Conservation (phyloP, 1,140 invertebrate genomes). For the Liolophura sinensis region DNA sequence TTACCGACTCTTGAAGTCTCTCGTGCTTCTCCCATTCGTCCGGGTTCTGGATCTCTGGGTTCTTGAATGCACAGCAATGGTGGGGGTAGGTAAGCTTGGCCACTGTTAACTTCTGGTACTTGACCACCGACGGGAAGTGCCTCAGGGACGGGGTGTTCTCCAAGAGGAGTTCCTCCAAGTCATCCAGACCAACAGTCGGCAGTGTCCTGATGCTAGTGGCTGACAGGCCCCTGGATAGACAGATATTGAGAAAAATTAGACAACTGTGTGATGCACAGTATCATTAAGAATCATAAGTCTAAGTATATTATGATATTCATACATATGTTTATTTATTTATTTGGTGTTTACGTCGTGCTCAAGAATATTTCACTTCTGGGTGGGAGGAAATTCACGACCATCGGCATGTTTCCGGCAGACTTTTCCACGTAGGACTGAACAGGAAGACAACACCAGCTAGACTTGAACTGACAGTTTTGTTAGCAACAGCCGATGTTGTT, state of each 20-base stretch:
- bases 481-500: neutral
- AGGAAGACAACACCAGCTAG: no score
- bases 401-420: no score
- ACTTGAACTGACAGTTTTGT: neutral
- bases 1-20: constrained; percentile 33
- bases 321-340: no score
- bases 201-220: constrained; percentile 73
- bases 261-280: neutral
- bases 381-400: no score
- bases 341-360: no score
- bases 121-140: constrained; percentile 81
- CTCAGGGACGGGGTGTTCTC: constrained; percentile 73
- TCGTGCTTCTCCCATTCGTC: constrained; percentile 58
- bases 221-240: constrained; percentile 70
- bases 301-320: constrained; percentile 1
- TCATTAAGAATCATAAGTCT: neutral
- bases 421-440: no score
- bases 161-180: constrained; percentile 72
- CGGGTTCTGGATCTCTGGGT: constrained; percentile 77
- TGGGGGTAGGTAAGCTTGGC: constrained; percentile 80
- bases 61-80: constrained; percentile 87
- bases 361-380: no score
- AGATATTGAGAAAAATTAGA: constrained; percentile 6
- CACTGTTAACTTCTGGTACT: constrained; percentile 65
- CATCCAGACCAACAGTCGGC: constrained; percentile 73